Evolutionary conservation across 2,797 vertebrate species (phyloP).

Genomic region (Xiphophorus birchmanni): DNA sequence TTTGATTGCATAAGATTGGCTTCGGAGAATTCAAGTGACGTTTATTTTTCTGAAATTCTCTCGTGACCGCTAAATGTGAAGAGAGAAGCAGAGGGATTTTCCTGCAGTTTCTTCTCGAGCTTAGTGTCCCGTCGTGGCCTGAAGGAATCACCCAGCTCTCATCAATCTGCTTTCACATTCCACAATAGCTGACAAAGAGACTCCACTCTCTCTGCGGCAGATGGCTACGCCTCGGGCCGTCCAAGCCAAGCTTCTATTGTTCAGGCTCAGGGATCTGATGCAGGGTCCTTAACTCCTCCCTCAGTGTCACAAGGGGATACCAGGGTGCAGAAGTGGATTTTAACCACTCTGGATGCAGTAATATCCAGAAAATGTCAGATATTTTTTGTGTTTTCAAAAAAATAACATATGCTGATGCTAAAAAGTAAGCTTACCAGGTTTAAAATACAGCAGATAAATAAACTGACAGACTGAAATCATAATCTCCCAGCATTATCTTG

Average conservation of each 20-base stretch:
- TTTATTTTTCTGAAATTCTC: constrained; percentile 18
- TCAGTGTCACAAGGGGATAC: constrained; percentile 47
- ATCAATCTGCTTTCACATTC: constrained; percentile 83
- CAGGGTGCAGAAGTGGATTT: constrained; percentile 42
- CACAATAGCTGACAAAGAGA: constrained; percentile 82
- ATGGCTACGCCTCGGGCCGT: constrained; percentile 80
- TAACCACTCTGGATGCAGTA: constrained; percentile 8
- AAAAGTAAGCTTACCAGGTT: neutral
- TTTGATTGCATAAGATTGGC: constrained; percentile 6
- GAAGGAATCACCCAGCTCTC: constrained; percentile 79
- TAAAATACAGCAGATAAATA: constrained; percentile 13
- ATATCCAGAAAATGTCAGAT: constrained; percentile 4
- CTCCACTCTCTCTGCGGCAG: constrained; percentile 78
- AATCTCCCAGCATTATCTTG: constrained; percentile 54
- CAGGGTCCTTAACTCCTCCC: constrained; percentile 63
- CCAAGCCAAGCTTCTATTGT: constrained; percentile 81
- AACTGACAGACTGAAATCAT: constrained; percentile 7
- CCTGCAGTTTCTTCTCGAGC: constrained; percentile 42
- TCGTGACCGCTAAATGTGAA: constrained; percentile 38
- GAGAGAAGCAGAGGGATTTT: constrained; percentile 55
- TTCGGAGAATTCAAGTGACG: neutral
- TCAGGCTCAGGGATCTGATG: constrained; percentile 62
- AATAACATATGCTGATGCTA: neutral
- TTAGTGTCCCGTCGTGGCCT: constrained; percentile 66
- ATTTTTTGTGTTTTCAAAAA: constrained; percentile 5